These are phyloP conservation scores for Myathropa florea DNA, from an alignment of 2,888 invertebrate genomes.

Conservation along the genomic window DNA sequence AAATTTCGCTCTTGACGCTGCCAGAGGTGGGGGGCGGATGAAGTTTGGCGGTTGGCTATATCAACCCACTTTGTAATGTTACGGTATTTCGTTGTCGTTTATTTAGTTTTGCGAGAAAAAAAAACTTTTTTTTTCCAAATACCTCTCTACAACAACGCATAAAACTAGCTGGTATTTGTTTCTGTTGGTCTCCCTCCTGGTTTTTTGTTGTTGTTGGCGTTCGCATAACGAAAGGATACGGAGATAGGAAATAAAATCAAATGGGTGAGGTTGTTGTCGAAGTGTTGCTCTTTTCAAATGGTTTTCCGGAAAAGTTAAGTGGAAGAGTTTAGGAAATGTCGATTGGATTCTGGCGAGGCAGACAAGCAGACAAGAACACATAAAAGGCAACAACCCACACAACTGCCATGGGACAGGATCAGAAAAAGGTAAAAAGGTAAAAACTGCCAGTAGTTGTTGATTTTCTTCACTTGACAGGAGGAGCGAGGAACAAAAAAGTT, in stretches of 20 bases:
- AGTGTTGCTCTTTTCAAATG: slow-evolving; percentile 65
- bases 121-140: slow-evolving; percentile 28
- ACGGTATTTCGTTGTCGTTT: slow-evolving; percentile 47
- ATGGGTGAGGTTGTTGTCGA: slow-evolving; percentile 58
- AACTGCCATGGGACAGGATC: neutral
- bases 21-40: neutral
- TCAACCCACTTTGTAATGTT: slow-evolving; percentile 44
- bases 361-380: neutral
- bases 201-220: neutral
- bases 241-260: slow-evolving; percentile 42
- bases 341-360: slow-evolving; percentile 20
- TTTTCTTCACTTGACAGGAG: neutral
- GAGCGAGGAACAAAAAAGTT: slow-evolving; percentile 19
- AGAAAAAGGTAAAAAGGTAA: neutral
- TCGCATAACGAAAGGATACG: neutral
- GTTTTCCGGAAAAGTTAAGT: slow-evolving; percentile 67
- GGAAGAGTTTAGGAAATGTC: slow-evolving; percentile 69
- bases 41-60: slow-evolving; percentile 8
- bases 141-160: slow-evolving; percentile 31
- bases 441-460: slow-evolving; percentile 18
- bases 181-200: neutral
- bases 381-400: neutral
- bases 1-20: neutral
- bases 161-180: slow-evolving; percentile 52
- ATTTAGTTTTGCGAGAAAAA: slow-evolving; percentile 47